These are phyloP conservation scores for Nebria ingens DNA, from an alignment of 1,140 invertebrate species.

Conservation along the genomic window DNA sequence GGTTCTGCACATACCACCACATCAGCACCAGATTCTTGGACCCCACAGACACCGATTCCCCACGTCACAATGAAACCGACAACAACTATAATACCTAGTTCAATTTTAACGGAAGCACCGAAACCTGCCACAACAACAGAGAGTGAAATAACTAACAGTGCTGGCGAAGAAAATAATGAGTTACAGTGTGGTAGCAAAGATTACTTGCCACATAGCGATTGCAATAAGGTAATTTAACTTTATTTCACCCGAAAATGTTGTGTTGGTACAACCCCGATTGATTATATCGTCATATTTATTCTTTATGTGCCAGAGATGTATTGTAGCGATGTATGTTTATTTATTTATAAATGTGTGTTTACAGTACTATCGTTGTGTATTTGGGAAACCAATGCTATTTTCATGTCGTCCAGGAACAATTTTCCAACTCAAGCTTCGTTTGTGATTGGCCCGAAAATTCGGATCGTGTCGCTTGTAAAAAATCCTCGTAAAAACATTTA, in stretches of 20 bases:
- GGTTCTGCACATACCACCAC: conserved; percentile 23
- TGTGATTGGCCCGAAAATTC: conserved; percentile 72
- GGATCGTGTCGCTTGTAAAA: conserved; percentile 46
- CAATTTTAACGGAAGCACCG: conserved; percentile 26
- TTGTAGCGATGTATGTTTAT: conserved; percentile 18
- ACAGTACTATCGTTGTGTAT: conserved; percentile 71
- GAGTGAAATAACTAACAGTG: conserved; percentile 23
- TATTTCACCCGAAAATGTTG: conserved; percentile 25
- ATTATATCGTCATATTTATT: conserved; percentile 12
- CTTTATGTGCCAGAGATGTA: no score
- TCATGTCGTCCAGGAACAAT: conserved; percentile 58
- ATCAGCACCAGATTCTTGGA: conserved; percentile 21
- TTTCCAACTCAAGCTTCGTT: conserved; percentile 57
- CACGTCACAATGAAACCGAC: conserved; percentile 17
- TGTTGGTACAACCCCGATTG: not conserved
- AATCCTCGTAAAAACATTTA: conserved; percentile 16
- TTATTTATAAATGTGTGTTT: conserved; percentile 25
- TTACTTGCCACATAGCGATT: conserved; percentile 55
- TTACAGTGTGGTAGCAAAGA: conserved; percentile 47
- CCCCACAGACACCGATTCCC: conserved; percentile 20
- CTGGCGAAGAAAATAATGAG: conserved; percentile 33
- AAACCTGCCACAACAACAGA: conserved; percentile 18
- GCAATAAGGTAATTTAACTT: conserved; percentile 39
- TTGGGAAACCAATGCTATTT: conserved; percentile 60
- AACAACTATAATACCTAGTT: conserved; percentile 18